phyloP scores from a whole-genome alignment of 2,888 invertebrate genomes.

The Xanthia togata region DNA sequence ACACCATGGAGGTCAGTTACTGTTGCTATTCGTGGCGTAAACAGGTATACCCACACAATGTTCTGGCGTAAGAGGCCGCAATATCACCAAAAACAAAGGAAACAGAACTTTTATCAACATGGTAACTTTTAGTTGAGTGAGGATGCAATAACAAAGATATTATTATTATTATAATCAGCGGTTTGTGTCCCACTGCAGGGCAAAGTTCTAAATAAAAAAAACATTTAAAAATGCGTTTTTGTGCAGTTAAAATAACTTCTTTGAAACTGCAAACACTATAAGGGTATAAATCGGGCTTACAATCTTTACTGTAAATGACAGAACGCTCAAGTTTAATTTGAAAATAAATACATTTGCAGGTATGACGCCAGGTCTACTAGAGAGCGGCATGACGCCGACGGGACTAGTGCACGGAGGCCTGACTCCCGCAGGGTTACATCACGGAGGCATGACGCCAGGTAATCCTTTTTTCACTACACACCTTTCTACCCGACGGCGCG shows the following conservation, averaged over 20 bases:
- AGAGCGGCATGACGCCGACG: constrained; percentile 80
- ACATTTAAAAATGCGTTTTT: no score
- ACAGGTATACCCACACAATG: not conserved
- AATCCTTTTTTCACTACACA: not conserved
- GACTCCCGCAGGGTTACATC: constrained; percentile 84
- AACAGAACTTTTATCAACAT: not conserved
- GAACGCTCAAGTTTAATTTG: not conserved
- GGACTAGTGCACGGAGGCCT: constrained; percentile 84
- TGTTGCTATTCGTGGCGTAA: not conserved
- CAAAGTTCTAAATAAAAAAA: not conserved
- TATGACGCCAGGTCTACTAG: constrained; percentile 80
- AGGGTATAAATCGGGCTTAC: not conserved
- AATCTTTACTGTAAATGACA: not conserved
- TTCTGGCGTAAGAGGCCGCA: not conserved
- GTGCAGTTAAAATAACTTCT: not conserved
- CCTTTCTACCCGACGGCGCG: not conserved
- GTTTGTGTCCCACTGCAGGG: not conserved
- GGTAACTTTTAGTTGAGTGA: not conserved
- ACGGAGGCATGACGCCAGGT: constrained; percentile 87
- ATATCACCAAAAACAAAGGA: not conserved
- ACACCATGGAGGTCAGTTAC: constrained; percentile 64
- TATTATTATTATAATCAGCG: not conserved
- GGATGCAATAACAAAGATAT: not conserved
- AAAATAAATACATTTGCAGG: constrained; percentile 60
- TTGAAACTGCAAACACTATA: not conserved